Conservation (phyloP, 2,113 vertebrate genomes). For the Dermatemys mawii region DNA sequence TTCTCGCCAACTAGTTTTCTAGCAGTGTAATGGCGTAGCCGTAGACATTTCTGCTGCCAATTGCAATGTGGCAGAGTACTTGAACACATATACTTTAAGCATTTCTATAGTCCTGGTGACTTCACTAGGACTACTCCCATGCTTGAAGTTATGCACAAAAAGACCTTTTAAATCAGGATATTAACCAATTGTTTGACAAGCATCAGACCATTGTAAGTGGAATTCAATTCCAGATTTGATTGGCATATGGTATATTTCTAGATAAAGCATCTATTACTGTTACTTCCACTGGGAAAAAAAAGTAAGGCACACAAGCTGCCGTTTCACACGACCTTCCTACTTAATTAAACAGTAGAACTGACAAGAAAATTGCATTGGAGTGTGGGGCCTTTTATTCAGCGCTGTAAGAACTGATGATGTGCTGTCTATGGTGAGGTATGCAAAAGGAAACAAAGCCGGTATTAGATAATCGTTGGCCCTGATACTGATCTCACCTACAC, state of each 20-base stretch:
- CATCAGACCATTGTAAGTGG: neutral
- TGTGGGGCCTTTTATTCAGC: neutral
- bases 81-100: neutral
- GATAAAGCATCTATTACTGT: neutral
- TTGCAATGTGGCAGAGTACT: neutral
- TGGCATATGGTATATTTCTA: neutral
- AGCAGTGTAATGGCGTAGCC: neutral
- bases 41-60: neutral
- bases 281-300: neutral
- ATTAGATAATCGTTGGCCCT: neutral
- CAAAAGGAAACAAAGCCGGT: neutral
- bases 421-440: neutral
- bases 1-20: neutral
- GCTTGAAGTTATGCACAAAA: neutral
- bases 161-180: slow-evolving; percentile 10
- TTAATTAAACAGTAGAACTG: neutral
- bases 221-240: neutral
- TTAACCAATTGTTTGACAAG: neutral
- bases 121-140: neutral
- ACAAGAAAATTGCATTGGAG: neutral
- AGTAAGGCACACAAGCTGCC: neutral
- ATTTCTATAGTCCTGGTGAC: slow-evolving; percentile 23
- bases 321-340: neutral
- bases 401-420: neutral
- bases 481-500: neutral